Evolutionary conservation across 30 jellyfish, hydroid and myxozoan genomes (phyloP).

Genomic region (Nemopilema nomurai): DNA sequence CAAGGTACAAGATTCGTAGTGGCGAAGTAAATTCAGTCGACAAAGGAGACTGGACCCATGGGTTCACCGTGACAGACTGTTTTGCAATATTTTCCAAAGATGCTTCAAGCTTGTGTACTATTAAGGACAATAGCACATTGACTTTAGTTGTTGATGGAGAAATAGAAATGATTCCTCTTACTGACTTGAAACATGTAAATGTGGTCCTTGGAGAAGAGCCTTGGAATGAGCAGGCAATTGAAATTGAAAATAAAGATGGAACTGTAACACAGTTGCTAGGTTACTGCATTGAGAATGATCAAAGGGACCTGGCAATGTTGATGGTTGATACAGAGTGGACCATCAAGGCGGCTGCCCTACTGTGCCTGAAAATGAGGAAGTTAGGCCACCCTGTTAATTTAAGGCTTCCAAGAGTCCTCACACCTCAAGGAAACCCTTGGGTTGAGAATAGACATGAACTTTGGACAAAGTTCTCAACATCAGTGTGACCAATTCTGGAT

Average conservation of each 20-base stretch:
- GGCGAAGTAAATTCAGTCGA: slow-evolving; percentile 60
- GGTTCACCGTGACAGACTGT: slow-evolving; percentile 11
- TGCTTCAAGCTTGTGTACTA: neutral
- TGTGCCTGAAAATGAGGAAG: slow-evolving; percentile 63
- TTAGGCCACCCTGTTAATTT: slow-evolving; percentile 52
- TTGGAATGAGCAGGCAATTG: slow-evolving; percentile 60
- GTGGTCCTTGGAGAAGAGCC: slow-evolving; percentile 78
- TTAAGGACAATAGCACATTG: neutral
- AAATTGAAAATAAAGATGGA: slow-evolving; percentile 27
- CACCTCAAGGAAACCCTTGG: slow-evolving; percentile 59
- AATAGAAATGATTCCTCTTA: slow-evolving; percentile 21
- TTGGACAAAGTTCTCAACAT: slow-evolving; percentile 48
- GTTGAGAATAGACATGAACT: slow-evolving; percentile 65
- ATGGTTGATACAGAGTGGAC: slow-evolving; percentile 91
- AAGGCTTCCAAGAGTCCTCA: slow-evolving; percentile 46
- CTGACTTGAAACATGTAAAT: slow-evolving; percentile 23
- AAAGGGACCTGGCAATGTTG: slow-evolving; percentile 69
- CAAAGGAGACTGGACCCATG: slow-evolving; percentile 42
- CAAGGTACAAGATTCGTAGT: neutral
- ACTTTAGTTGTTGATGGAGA: slow-evolving; percentile 7
- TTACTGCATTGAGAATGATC: slow-evolving; percentile 21
- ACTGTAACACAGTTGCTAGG: slow-evolving; percentile 8
- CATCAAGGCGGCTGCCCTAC: slow-evolving; percentile 81
- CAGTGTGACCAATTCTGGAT: neutral
- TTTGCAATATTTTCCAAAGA: slow-evolving; percentile 33